Conservation (phyloP, 2,888 invertebrate genomes). For the Spialia ferax region DNA sequence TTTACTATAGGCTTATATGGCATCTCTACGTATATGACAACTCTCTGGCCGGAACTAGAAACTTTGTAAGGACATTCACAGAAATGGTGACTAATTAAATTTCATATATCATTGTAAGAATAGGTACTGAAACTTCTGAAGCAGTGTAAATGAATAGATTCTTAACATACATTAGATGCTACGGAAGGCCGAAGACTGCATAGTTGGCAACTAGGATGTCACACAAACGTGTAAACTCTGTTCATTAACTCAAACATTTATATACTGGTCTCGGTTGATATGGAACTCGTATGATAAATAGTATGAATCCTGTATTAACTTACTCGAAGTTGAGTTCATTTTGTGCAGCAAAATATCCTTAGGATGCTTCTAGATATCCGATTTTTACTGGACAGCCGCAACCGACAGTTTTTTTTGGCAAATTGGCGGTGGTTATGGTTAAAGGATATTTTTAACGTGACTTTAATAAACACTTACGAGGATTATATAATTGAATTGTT, state of each 20-base stretch:
- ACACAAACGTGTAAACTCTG: slow-evolving; percentile 34
- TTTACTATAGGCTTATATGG: no score
- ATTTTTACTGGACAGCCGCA: no score
- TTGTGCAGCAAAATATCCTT: no score
- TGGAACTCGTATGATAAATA: slow-evolving; percentile 30
- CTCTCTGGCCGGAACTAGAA: no score
- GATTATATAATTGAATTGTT: no score
- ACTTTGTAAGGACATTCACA: neutral
- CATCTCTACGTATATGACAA: no score
- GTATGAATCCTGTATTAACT: slow-evolving; percentile 36
- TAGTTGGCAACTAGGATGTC: slow-evolving; percentile 32
- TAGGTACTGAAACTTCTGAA: neutral
- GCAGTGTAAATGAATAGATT: neutral
- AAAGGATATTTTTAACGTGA: no score
- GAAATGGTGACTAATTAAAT: slow-evolving; percentile 3
- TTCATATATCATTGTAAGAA: slow-evolving; percentile 19
- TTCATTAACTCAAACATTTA: slow-evolving; percentile 41
- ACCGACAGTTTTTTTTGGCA: no score
- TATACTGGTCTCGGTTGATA: slow-evolving; percentile 32
- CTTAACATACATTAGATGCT: slow-evolving; percentile 3
- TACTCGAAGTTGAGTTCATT: neutral
- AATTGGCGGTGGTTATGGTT: no score
- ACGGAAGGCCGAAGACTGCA: slow-evolving; percentile 22
- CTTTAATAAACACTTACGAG: no score
- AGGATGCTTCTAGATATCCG: no score